Evolutionary conservation across 2,888 invertebrate genomes (phyloP), one percentile per base, ranked within the genome.

Genomic region (Meteorus cinctellus): DNA sequence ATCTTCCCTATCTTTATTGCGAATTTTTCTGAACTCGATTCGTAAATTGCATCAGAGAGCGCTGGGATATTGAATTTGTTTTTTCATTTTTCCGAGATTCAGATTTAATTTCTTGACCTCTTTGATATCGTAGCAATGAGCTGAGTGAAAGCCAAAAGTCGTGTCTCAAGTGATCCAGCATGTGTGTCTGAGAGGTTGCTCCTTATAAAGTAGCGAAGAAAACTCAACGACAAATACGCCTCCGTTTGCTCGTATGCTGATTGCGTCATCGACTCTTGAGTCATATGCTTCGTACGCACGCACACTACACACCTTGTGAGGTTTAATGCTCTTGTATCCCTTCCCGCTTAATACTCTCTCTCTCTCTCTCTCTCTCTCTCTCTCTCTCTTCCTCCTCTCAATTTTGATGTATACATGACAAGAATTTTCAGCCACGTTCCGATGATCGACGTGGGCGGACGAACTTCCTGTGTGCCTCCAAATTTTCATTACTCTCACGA

Each of bases 171-270:
- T 65, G 19, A 8, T 31, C 12, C 8, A 3, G 10, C 63, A 62
- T 66, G 24, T 29, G 48, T 68, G 8, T 24, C 4, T 27, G 27
- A 82, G 81, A 77, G 80, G 83, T 82, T 86, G 85, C 86, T 87
- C 86, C 86, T 87, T 86, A 86, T 87, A 86, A 87, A 87, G 86
- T 86, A 86, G 85, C 84, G 78, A 82, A 82, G 84, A 55, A 24
- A 55, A 79, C 83, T 78, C 81, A 81, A 77, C 81, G 78, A 82
- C 84, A 83, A 83, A 78, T 83, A 84, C 85, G 85, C 86, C 86
- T 86, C 78, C 85, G 85, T 84, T 81, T 80, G 76, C 76, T 75
- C 78, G 78, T 77, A 79, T 79, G 75, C 72, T 72, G 78, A 79
- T 86, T 85, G 81, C 86, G 84, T 86, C 86, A 86, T 84, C 84